Base-by-base conservation (phyloP, 2,113 vertebrate genomes). In the Trinectes maculatus region DNA sequence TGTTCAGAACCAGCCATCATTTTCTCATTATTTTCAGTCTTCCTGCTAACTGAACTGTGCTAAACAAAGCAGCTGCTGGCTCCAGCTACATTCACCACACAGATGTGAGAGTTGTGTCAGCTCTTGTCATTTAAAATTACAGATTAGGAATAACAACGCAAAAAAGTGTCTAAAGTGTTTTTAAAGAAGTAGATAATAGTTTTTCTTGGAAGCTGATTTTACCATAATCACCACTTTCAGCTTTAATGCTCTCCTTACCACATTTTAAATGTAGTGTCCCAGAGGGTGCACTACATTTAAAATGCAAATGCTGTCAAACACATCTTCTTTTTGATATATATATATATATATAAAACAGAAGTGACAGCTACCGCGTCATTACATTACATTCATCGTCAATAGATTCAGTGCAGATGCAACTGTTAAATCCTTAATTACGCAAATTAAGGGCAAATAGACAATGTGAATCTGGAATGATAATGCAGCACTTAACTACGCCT, bases 401-500 rank as follows among this genome's bases (percentile, higher is more conserved):
- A 26, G 16, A 77, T 58, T 72, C 59, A 71, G 58, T 49, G 51
- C 60, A 61, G 63, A 71, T 3, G 37, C 56, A 48, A 74, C 75
- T 28, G 56, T 73, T 79, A 56, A 86, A 72, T 61, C 86, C 67
- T 85, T 88, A 85, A 87, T 87, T 75, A 74, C 51, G 42, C 66
- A 83, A 86, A 89, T 90, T 74, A 79, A 60, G 75, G 64, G 56
- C 77, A 89, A 80, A 89, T 88, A 89, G 70, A 82, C 74, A 84
- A 80, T 69, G 66, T 61, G 44, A 63, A 46, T 60, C 49, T 83
- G 56, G 90, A 90, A 82, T 73, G 88, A 83, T 84, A 52, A 84
- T 85, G 70, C 59, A 64, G 49, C 70, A 60, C 68, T 89, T 84
- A 87, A 85, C 77, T 74, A 65, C 67, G 65, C 65, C 84, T 65